phyloP scores from a whole-genome alignment of 2,113 vertebrate species.

The Lophotis ruficrista region DNA sequence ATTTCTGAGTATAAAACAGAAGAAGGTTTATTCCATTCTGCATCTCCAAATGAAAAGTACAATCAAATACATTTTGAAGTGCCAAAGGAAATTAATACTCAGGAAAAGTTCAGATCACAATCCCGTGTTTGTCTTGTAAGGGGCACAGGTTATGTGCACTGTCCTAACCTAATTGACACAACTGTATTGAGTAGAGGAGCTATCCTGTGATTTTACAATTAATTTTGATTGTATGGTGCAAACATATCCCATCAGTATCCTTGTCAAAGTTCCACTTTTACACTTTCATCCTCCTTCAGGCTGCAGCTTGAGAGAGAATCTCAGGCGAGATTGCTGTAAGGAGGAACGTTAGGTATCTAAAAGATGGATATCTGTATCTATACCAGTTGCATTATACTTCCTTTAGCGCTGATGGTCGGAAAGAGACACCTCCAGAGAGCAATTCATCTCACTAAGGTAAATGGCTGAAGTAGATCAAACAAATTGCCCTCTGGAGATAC shows the following conservation, averaged over 20 bases:
- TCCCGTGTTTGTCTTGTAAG: neutral
- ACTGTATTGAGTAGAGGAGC: neutral
- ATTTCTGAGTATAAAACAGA: neutral
- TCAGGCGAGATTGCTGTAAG: fast-evolving
- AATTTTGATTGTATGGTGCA: neutral
- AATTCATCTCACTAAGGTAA: neutral
- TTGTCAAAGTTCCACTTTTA: neutral
- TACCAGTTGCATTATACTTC: neutral
- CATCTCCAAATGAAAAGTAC: neutral
- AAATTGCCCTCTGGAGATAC: neutral
- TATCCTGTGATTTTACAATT: neutral
- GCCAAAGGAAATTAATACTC: neutral
- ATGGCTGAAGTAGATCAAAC: neutral
- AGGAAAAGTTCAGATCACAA: neutral
- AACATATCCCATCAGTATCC: neutral
- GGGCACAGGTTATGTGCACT: fast-evolving
- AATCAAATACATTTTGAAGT: neutral
- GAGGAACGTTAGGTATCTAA: neutral
- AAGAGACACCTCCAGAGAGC: neutral
- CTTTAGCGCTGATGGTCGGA: neutral
- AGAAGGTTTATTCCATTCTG: neutral
- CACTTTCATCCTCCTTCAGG: neutral
- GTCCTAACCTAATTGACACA: neutral
- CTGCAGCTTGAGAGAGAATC: neutral
- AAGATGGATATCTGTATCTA: neutral